Conservation (phyloP, 2,888 invertebrate genomes). For the Drosophila pegasa region DNA sequence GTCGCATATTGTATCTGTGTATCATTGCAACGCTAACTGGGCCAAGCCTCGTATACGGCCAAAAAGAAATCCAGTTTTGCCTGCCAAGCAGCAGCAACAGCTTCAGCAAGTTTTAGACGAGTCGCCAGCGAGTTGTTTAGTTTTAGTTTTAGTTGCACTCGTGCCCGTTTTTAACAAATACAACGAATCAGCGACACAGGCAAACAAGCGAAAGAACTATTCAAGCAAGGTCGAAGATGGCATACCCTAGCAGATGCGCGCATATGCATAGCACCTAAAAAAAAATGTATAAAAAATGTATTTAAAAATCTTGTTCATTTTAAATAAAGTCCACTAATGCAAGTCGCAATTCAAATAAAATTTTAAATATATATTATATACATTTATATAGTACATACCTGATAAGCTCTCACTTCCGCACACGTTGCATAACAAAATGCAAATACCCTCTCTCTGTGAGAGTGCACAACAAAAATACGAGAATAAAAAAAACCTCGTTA, state of each 20-base stretch:
- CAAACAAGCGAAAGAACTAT: constrained; percentile 19
- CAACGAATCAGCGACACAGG: constrained; percentile 28
- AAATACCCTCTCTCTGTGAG: not conserved
- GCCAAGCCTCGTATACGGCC: constrained; percentile 71
- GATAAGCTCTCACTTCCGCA: not conserved
- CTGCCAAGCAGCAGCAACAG: constrained; percentile 41
- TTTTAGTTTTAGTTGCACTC: constrained; percentile 56
- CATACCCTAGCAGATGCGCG: constrained; percentile 19
- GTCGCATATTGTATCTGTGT: not conserved
- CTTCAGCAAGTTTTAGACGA: constrained; percentile 40
- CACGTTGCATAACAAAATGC: not conserved
- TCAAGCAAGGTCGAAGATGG: not conserved
- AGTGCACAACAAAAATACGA: not conserved
- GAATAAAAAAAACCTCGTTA: not conserved
- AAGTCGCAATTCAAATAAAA: not conserved
- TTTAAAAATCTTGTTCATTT: not conserved
- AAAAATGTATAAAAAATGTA: not conserved
- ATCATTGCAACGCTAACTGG: constrained; percentile 66
- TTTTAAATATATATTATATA: not conserved
- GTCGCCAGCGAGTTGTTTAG: constrained; percentile 49
- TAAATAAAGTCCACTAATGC: not conserved
- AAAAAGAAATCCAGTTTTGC: constrained; percentile 73
- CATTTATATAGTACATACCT: not conserved
- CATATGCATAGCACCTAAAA: not conserved
- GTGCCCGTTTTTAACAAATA: constrained; percentile 66